A percentile compares a stretch with the other conserved stretches of the same genome.
Evolutionary conservation across 1,140 invertebrate genomes (phyloP).

Genomic region (Diabrotica virgifera): DNA sequence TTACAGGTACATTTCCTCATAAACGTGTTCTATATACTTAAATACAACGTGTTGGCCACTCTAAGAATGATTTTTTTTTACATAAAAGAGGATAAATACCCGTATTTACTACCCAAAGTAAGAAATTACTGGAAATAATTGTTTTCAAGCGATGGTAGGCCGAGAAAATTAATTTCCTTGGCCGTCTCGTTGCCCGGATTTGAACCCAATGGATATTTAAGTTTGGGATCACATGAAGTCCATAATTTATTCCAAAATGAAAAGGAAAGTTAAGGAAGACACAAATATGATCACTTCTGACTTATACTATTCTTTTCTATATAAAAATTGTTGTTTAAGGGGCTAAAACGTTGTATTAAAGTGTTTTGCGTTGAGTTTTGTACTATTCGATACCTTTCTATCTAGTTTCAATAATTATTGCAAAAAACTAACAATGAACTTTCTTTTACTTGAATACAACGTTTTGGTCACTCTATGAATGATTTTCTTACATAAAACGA

Average conservation of each 20-base stretch:
- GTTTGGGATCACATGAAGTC: not conserved
- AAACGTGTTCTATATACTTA: too few species aligned
- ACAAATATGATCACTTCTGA: not conserved
- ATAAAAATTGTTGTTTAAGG: not conserved
- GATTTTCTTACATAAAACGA: too few species aligned
- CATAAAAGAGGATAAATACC: too few species aligned
- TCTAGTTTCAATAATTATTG: too few species aligned
- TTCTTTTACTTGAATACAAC: conserved; percentile 7
- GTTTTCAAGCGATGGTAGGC: too few species aligned
- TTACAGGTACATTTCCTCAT: conserved; percentile 24
- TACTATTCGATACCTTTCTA: not conserved
- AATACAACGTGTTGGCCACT: too few species aligned
- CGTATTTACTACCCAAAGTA: too few species aligned
- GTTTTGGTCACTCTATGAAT: too few species aligned
- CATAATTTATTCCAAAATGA: not conserved
- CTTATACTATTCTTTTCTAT: not conserved
- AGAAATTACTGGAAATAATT: too few species aligned
- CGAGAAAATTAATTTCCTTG: too few species aligned
- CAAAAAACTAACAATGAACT: conserved; percentile 3
- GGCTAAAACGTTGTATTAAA: not conserved
- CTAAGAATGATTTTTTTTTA: too few species aligned
- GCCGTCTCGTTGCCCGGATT: too few species aligned
- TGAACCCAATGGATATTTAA: not conserved
- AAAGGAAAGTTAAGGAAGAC: not conserved
- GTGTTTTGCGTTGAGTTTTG: not conserved